Percentiles rank a stretch among this genome's conserved stretches.
These are phyloP conservation scores for Sminthurides bifidus DNA, from an alignment of 1,140 invertebrate genomes.

Conservation along the genomic window DNA sequence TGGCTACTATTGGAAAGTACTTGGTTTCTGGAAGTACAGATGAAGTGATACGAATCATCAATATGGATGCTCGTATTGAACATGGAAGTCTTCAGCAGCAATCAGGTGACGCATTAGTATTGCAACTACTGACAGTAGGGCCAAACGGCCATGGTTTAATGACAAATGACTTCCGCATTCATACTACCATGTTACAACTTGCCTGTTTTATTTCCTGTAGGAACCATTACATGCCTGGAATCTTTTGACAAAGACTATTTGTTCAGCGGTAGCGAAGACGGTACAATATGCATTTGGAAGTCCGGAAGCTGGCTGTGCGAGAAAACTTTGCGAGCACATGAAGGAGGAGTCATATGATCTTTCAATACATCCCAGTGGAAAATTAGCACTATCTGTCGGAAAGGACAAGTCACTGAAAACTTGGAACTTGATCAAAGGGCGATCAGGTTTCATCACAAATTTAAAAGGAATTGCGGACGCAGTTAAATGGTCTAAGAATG, in stretches of 20 bases:
- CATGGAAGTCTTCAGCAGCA: constrained; percentile 68
- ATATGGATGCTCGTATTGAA: constrained; percentile 63
- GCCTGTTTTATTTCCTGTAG: constrained; percentile 34
- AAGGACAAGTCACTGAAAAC: constrained; percentile 70
- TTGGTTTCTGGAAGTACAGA: constrained; percentile 80
- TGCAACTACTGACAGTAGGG: neutral
- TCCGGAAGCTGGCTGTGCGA: constrained; percentile 72
- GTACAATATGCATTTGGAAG: constrained; percentile 64
- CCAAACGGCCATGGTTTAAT: neutral
- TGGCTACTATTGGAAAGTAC: constrained; percentile 57
- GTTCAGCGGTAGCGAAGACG: constrained; percentile 71
- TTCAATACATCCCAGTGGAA: constrained; percentile 75
- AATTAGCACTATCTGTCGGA: constrained; percentile 73
- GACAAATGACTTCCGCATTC: neutral
- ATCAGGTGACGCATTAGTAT: constrained; percentile 45
- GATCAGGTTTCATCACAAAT: constrained; percentile 76
- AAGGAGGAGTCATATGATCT: constrained; percentile 50
- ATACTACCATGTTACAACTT: neutral
- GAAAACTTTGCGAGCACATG: constrained; percentile 45
- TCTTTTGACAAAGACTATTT: constrained; percentile 68
- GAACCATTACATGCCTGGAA: constrained; percentile 57
- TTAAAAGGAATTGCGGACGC: constrained; percentile 40
- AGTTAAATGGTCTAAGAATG: constrained; percentile 47
- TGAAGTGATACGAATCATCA: constrained; percentile 74
- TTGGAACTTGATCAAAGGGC: constrained; percentile 88